phyloP scores from a whole-genome alignment of 1,140 invertebrate genomes.

The Drosophila pandora region DNA sequence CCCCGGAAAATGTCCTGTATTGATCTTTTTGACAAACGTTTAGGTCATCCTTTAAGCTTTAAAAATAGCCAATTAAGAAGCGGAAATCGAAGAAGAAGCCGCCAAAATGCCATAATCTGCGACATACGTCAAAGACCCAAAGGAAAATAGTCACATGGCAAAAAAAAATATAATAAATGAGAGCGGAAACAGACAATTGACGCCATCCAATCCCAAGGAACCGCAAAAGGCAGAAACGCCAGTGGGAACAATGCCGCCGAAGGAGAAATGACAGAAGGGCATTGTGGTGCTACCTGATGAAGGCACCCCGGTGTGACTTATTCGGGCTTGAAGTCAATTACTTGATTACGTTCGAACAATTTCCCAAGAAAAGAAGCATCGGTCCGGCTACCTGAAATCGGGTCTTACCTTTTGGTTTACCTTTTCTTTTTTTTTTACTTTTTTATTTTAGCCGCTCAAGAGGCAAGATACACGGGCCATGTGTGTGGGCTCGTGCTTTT shows the following conservation, averaged over 20 bases:
- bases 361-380: constrained; percentile 54
- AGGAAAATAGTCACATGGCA: constrained; percentile 15
- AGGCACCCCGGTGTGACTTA: constrained; percentile 22
- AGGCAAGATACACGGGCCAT: not conserved
- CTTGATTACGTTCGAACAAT: constrained; percentile 74
- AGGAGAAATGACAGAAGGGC: constrained; percentile 55
- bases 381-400: constrained; percentile 46
- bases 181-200: constrained; percentile 74
- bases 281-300: constrained; percentile 32
- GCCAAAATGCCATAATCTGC: constrained; percentile 70
- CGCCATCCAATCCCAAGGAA: constrained; percentile 29
- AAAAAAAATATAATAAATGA: constrained; percentile 53
- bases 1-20: too few relatives aligned
- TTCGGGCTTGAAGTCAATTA: constrained; percentile 62
- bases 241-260: constrained; percentile 60
- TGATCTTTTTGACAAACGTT: too few relatives aligned
- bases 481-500: constrained; percentile 4
- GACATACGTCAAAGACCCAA: constrained; percentile 54
- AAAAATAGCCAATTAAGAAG: not conserved
- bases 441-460: not conserved
- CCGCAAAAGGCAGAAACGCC: constrained; percentile 19
- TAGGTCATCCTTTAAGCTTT: not conserved
- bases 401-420: not conserved
- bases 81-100: constrained; percentile 11
- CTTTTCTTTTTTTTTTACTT: not conserved